These are phyloP conservation scores for Sisor rabdophorus DNA, from an alignment of 2,113 vertebrate genomes.

Conservation along the genomic window DNA sequence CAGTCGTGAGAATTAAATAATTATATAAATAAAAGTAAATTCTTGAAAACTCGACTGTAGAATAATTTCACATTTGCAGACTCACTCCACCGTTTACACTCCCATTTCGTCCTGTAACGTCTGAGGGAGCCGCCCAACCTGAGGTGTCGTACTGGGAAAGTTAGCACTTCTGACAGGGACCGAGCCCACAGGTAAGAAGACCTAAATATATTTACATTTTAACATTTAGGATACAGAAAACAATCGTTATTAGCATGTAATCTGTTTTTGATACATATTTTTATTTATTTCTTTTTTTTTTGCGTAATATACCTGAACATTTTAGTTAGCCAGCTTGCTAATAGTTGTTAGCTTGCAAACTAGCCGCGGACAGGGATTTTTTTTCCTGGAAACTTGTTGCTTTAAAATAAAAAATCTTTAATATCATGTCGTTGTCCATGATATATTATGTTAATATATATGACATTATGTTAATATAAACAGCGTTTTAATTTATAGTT, in stretches of 20 bases:
- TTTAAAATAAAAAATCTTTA: background rate
- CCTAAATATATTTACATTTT: background rate
- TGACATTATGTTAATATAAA: background rate
- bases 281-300: background rate
- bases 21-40: background rate
- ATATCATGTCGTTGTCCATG: background rate
- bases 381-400: background rate
- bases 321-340: background rate
- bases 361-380: background rate
- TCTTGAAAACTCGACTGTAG: background rate
- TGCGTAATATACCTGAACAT: background rate
- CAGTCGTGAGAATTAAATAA: background rate
- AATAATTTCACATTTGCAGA: background rate
- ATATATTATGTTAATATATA: background rate
- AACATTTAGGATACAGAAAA: background rate
- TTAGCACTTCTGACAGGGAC: background rate
- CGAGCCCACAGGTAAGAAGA: conserved; percentile 7
- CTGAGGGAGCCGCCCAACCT: conserved; percentile 28
- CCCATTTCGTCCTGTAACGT: conserved; percentile 4
- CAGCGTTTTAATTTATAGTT: background rate
- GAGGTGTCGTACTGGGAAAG: background rate
- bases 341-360: background rate
- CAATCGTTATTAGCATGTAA: too few species aligned
- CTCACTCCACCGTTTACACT: background rate
- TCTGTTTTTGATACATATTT: too few species aligned